Conservation (phyloP, 2,888 invertebrate genomes). For the Rhodophaea formosa region DNA sequence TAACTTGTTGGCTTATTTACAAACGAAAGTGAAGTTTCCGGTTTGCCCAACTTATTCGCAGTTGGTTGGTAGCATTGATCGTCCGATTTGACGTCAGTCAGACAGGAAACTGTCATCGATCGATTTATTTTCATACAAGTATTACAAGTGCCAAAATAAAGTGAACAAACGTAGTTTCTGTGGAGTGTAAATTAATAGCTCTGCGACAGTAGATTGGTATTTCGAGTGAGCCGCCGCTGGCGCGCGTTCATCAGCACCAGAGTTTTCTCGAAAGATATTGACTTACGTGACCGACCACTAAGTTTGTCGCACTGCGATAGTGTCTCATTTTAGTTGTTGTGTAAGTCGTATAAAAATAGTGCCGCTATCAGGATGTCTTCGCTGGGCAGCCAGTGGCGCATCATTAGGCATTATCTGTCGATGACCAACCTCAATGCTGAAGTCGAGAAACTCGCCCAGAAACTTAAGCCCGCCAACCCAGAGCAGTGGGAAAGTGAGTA, state of each 20-base stretch:
- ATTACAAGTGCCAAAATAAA: conserved; percentile 18
- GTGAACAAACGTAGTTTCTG: conserved; percentile 6
- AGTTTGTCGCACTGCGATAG: not conserved
- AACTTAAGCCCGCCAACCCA: conserved; percentile 56
- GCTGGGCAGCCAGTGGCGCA: conserved; percentile 68
- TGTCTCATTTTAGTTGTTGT: not conserved
- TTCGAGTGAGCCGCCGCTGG: not conserved
- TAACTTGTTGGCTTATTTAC: not conserved
- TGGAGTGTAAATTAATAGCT: conserved; percentile 1
- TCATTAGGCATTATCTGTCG: conserved; percentile 67
- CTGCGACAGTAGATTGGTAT: not conserved
- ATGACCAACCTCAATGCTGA: conserved; percentile 59
- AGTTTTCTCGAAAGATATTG: conserved; percentile 5
- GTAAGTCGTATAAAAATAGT: not conserved
- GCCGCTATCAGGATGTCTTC: conserved; percentile 55
- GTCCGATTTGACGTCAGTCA: conserved; percentile 67
- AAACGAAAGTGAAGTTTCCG: conserved; percentile 26
- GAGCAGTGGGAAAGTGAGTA: conserved; percentile 73
- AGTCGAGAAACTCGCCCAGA: conserved; percentile 65
- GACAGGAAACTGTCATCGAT: conserved; percentile 51
- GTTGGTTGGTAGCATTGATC: conserved; percentile 51
- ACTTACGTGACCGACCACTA: not conserved
- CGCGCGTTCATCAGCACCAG: not conserved
- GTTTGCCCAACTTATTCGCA: conserved; percentile 47
- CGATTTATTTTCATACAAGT: conserved; percentile 49